These are phyloP conservation scores for Hafferia zeledoni DNA, from an alignment of 2,797 vertebrate species.

Conservation along the genomic window DNA sequence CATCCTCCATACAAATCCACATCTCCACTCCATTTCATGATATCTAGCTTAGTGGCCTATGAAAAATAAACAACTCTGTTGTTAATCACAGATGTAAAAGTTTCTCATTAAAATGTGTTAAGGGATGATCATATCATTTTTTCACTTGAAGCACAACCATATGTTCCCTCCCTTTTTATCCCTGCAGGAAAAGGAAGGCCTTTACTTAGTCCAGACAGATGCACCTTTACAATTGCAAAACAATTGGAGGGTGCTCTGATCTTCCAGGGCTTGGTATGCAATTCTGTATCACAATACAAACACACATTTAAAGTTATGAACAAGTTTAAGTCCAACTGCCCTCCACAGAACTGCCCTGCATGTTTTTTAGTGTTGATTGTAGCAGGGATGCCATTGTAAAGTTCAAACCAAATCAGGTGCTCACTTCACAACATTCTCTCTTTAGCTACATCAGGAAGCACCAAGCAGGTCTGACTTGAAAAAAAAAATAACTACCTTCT, in stretches of 20 bases:
- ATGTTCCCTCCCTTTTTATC: neutral
- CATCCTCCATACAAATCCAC: neutral
- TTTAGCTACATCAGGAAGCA: neutral
- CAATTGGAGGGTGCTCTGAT: neutral
- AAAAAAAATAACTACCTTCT: constrained; percentile 85
- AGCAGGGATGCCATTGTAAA: neutral
- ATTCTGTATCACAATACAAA: neutral
- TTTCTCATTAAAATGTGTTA: constrained; percentile 13
- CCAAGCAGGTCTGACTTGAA: neutral
- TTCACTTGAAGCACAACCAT: neutral
- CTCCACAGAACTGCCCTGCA: neutral
- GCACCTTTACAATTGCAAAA: neutral
- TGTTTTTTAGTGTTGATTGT: neutral
- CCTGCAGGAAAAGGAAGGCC: neutral
- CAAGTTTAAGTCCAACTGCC: neutral
- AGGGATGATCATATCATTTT: neutral
- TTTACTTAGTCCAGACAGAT: neutral
- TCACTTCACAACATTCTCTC: neutral
- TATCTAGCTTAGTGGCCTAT: neutral
- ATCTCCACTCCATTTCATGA: neutral
- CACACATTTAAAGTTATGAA: neutral
- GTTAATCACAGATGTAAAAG: neutral
- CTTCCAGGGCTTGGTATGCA: neutral
- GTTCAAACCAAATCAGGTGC: neutral
- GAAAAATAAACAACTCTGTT: neutral